Conservation (phyloP, 2,888 invertebrate genomes). For the Anagyrus pseudococci region DNA sequence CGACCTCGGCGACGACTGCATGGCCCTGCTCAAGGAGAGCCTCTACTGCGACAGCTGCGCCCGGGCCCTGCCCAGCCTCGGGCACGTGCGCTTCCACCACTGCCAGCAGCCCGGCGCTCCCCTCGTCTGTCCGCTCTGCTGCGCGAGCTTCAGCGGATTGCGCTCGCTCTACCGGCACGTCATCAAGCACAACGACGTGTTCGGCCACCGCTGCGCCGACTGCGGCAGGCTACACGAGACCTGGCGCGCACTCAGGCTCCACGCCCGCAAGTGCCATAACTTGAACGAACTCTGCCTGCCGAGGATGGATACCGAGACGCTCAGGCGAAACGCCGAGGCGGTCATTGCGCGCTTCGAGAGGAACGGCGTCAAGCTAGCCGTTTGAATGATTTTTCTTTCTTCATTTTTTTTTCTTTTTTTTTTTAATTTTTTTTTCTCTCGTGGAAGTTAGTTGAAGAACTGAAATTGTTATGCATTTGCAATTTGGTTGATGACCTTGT, state of each 20-base stretch:
- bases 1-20: slow-evolving; percentile 17
- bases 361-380: slow-evolving; percentile 16
- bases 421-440: not conserved
- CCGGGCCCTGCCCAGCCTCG: slow-evolving; percentile 13
- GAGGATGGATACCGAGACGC: not conserved
- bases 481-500: not conserved
- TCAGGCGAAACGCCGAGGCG: slow-evolving; percentile 20
- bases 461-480: not conserved
- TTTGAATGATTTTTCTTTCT: not conserved
- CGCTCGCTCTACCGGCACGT: slow-evolving; percentile 29
- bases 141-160: slow-evolving; percentile 13
- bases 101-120: slow-evolving; percentile 3
- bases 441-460: not conserved
- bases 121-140: slow-evolving; percentile 26
- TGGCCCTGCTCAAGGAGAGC: slow-evolving; percentile 18
- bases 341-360: slow-evolving; percentile 21
- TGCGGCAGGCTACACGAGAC: slow-evolving; percentile 33
- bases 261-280: slow-evolving; percentile 16
- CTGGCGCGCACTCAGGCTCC: slow-evolving; percentile 17
- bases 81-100: slow-evolving; percentile 23
- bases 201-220: slow-evolving; percentile 18
- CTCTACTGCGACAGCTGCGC: slow-evolving; percentile 33
- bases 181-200: slow-evolving; percentile 22
- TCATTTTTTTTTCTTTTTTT: not conserved
- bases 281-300: slow-evolving; percentile 1